A percentile compares a stretch with the other conserved stretches of the same genome.
These are phyloP conservation scores for Coregonus clupeaformis DNA, from an alignment of 2,113 vertebrate species.

Conservation along the genomic window DNA sequence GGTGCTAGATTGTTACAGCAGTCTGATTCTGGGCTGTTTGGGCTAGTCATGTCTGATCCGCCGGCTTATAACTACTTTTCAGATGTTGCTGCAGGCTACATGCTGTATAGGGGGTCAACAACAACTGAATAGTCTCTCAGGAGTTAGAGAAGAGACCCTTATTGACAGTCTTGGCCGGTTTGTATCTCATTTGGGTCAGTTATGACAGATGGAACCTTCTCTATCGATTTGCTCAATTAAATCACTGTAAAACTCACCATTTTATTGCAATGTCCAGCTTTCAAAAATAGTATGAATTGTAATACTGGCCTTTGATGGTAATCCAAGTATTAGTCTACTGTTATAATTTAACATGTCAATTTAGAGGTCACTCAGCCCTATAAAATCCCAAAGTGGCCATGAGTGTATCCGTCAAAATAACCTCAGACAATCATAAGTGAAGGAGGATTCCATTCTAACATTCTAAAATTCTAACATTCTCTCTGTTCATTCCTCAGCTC, in stretches of 20 bases:
- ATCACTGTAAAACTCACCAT: too few species aligned
- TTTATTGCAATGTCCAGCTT: neutral
- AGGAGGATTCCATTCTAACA: neutral
- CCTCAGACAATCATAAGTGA: neutral
- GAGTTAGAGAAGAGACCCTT: neutral
- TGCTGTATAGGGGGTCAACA: neutral
- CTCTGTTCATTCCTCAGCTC: conserved; percentile 52
- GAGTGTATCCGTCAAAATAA: neutral
- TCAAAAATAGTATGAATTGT: neutral
- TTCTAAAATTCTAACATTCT: neutral
- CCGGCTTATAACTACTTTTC: neutral
- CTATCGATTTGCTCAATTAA: too few species aligned
- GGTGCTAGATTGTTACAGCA: neutral
- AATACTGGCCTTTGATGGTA: neutral
- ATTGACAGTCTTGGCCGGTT: neutral
- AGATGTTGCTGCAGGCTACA: neutral
- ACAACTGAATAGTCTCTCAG: too few species aligned
- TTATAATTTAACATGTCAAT: neutral
- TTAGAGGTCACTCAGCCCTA: too few species aligned
- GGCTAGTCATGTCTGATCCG: neutral
- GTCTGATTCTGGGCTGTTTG: neutral
- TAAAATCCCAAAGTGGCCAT: too few species aligned
- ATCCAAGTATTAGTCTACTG: neutral
- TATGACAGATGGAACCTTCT: too few species aligned
- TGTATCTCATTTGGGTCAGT: too few species aligned